A percentile compares a stretch with the other conserved stretches of the same genome.
Conservation (phyloP, 2,888 invertebrate genomes). For the Lepidonotus clava region DNA sequence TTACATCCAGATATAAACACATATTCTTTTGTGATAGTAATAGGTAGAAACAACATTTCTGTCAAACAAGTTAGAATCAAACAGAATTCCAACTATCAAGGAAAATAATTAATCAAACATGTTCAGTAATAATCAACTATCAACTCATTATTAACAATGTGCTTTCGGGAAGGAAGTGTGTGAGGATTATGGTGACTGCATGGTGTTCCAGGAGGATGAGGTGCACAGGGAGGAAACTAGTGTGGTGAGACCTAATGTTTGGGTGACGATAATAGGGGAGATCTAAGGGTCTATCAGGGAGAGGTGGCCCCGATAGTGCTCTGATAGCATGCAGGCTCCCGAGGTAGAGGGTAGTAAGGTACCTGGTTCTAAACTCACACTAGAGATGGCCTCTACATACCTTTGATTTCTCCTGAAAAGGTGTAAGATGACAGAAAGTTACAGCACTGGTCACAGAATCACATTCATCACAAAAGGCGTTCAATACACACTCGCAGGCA, state of each 20-base stretch:
- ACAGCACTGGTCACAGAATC: constrained; percentile 17
- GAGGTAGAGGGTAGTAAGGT: constrained; percentile 2
- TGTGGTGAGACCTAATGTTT: constrained; percentile 7
- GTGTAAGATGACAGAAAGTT: constrained; percentile 27
- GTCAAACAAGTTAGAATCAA: too few species aligned
- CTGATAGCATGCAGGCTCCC: constrained; percentile 33
- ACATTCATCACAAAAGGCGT: not conserved
- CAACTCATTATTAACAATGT: not conserved
- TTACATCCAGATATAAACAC: too few species aligned
- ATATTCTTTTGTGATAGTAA: too few species aligned
- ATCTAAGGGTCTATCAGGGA: not conserved
- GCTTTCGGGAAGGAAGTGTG: not conserved
- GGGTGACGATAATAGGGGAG: constrained; percentile 24
- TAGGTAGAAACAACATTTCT: too few species aligned
- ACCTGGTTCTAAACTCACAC: constrained; percentile 14
- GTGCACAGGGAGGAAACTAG: not conserved
- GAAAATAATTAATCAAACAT: too few species aligned
- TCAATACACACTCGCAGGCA: too few species aligned
- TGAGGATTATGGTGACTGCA: not conserved
- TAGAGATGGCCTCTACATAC: constrained; percentile 34
- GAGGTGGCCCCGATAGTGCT: not conserved
- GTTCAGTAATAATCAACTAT: too few species aligned
- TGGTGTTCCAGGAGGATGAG: not conserved
- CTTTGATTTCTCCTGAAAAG: constrained; percentile 45
- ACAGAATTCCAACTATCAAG: too few species aligned